Evolutionary conservation across 2,113 vertebrate species (phyloP), one percentile per base, ranked within the genome.

Genomic region (Genyomyrus donnyi): DNA sequence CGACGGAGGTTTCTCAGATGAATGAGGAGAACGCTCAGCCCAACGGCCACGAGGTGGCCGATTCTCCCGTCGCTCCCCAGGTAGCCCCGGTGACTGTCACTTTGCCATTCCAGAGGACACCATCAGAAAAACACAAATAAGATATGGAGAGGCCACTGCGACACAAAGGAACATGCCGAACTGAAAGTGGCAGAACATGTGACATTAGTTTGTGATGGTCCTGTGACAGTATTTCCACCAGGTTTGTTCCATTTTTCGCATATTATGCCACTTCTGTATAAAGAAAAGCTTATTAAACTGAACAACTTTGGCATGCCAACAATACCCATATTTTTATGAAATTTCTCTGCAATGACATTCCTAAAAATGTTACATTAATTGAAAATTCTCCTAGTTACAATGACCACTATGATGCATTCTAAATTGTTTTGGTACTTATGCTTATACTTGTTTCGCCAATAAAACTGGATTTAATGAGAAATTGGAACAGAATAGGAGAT

Each of bases 1-100:
- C 96, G 85, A 97, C 96, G 0, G 96, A 97, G 87, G 96, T 96
- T 77, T 97, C 96, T 0, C 96, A 97, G 3, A 95, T 96, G 93
- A 95, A 97, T 0, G 95, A 97, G 56, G 96, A 96, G 49, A 94
- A 95, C 19, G 49, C 93, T 7, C 91, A 94, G 11, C 95, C 94
- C 91, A 95, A 95, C 0, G 94, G 93, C 11, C 94, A 94, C 0
- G 94, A 96, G 80, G 93, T 94, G 94, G 93, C 93, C 0, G 94
- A 93, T 90, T 93, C 94, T 3, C 89, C 85, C 1, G 24, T 89
- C 1, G 93, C 92, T 62, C 94, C 95, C 0, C 93, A 95, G 3
- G 93, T 95, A 27, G 91, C 95, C 31, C 94, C 94, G 0, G 92
- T 95, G 93, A 93, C 93, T 0, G 92, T 96, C 52, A 95, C 94